phyloP scores from a whole-genome alignment of 2,797 vertebrate species.

The Syndactyla subalaris region DNA sequence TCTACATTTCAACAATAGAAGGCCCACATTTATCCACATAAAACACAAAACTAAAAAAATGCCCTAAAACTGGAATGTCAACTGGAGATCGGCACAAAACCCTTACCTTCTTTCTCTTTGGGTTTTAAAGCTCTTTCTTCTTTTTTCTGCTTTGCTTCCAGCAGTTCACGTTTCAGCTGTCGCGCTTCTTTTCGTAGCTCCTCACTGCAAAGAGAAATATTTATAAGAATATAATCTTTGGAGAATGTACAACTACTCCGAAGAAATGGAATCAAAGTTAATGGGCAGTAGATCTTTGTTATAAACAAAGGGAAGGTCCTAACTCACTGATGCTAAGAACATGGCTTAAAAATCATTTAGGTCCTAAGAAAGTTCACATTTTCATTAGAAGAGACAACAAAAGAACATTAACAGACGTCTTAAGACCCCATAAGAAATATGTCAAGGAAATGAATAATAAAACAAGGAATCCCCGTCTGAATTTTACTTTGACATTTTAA shows the following conservation, averaged over 20 bases:
- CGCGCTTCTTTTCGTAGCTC: conserved; percentile 92
- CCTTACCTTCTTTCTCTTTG: conserved; percentile 84
- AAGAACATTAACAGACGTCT: not conserved
- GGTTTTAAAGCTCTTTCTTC: conserved; percentile 79
- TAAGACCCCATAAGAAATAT: not conserved
- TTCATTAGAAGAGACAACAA: not conserved
- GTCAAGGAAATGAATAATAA: not conserved
- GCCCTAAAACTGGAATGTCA: not conserved
- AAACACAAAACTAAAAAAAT: not conserved
- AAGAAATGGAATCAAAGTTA: conserved; percentile 44
- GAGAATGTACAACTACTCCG: conserved; percentile 17
- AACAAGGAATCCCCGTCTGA: not conserved
- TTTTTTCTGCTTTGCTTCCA: conserved; percentile 91
- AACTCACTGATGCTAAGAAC: conserved; percentile 17
- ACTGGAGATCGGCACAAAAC: not conserved
- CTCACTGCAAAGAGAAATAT: conserved; percentile 82
- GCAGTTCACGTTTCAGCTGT: conserved; percentile 92
- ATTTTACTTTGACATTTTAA: not conserved
- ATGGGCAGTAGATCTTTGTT: conserved; percentile 13
- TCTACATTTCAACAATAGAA: not conserved
- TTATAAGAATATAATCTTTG: conserved; percentile 29
- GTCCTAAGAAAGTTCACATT: not conserved
- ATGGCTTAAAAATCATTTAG: not conserved
- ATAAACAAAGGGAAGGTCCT: conserved; percentile 26
- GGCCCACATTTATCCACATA: not conserved